A percentile compares a stretch with the other conserved stretches of the same genome.
These are phyloP conservation scores for Ovis canadensis DNA, from an alignment of 2,113 vertebrate species.

Conservation along the genomic window DNA sequence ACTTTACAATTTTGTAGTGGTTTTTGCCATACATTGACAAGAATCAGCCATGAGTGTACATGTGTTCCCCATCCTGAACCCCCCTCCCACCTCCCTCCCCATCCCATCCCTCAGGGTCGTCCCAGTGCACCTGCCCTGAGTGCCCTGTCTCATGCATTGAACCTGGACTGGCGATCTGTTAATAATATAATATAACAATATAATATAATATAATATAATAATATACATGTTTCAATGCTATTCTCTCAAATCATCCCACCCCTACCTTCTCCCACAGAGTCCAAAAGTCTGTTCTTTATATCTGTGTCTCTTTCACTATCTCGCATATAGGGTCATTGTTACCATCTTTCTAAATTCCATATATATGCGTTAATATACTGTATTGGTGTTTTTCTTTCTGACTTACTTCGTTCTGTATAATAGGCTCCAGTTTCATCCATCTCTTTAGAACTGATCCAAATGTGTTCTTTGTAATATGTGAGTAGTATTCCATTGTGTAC, in stretches of 20 bases:
- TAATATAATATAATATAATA: background rate
- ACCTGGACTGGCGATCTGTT: background rate
- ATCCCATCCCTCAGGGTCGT: background rate
- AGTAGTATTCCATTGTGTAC: background rate
- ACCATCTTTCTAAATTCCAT: background rate
- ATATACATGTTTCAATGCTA: background rate
- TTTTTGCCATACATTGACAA: background rate
- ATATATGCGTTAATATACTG: background rate
- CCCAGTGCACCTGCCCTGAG: background rate
- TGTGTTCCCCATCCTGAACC: background rate
- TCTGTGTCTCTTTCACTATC: background rate
- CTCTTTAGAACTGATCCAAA: background rate
- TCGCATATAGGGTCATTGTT: background rate
- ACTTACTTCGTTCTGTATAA: background rate
- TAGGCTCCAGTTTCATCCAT: background rate
- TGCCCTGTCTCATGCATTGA: background rate
- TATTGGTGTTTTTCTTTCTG: background rate
- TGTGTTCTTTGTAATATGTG: background rate
- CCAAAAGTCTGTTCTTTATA: background rate
- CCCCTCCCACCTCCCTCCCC: background rate
- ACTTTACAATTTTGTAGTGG: background rate
- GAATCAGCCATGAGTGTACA: background rate
- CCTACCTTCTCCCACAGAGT: background rate
- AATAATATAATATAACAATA: too few relatives aligned
- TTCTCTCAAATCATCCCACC: background rate